Conservation (phyloP, 2,113 vertebrate species). For the Potamarius usumacintae region DNA sequence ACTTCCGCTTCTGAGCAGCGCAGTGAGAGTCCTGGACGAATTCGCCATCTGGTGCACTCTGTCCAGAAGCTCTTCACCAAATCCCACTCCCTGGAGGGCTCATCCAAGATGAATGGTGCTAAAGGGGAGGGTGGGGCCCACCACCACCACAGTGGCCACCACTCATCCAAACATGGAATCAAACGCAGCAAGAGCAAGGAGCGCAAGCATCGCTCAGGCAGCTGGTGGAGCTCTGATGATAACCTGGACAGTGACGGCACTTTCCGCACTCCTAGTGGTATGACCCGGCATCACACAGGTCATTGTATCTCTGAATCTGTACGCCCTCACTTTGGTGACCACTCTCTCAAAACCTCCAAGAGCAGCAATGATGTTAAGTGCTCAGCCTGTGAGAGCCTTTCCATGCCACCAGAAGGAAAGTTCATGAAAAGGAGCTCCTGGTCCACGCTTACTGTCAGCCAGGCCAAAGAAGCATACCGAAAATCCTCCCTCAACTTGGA, state of each 20-base stretch:
- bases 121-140: conserved; percentile 80
- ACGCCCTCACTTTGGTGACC: conserved; percentile 87
- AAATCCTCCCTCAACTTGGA: conserved; percentile 96
- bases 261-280: conserved; percentile 86
- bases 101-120: conserved; percentile 91
- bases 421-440: conserved; percentile 98
- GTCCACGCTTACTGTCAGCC: conserved; percentile 98
- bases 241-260: conserved; percentile 97
- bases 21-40: conserved; percentile 94
- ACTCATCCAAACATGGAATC: conserved; percentile 84
- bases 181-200: conserved; percentile 96
- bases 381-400: conserved; percentile 89
- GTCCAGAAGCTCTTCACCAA: conserved; percentile 99
- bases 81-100: conserved; percentile 96
- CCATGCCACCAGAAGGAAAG: conserved; percentile 87
- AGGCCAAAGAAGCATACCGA: conserved; percentile 97
- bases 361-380: conserved; percentile 98
- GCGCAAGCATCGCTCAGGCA: conserved; percentile 82
- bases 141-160: conserved; percentile 80
- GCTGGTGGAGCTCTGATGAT: conserved; percentile 98
- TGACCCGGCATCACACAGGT: conserved; percentile 80
- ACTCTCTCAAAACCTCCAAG: conserved; percentile 92
- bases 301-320: conserved; percentile 89
- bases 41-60: conserved; percentile 96
- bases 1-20: conserved; percentile 86